These are phyloP conservation scores for pig (Sus scrofa) DNA, from an alignment of 2,113 vertebrate genomes.

Conservation along the genomic window DNA sequence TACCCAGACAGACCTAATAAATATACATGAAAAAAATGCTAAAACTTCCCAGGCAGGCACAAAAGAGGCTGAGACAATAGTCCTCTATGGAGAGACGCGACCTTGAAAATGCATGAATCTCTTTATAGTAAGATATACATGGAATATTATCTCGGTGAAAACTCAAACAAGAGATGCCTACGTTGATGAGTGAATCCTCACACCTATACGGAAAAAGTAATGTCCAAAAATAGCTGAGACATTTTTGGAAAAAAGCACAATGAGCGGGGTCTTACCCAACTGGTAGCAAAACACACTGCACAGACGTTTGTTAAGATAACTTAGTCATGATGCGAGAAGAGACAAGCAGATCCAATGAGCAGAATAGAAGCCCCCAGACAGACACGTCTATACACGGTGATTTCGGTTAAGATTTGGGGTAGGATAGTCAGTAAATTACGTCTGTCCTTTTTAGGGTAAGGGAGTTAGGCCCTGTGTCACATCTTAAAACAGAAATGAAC, in stretches of 20 bases:
- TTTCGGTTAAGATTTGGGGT: not conserved
- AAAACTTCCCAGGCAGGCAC: not conserved
- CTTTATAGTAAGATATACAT: not conserved
- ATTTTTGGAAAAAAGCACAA: not conserved
- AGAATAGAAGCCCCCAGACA: not conserved
- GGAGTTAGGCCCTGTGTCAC: not conserved
- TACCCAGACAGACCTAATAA: not conserved
- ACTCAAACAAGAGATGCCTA: not conserved
- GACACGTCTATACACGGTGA: rapidly evolving
- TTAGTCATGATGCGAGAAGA: not conserved
- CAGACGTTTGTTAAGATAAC: not conserved
- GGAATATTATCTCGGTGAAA: not conserved
- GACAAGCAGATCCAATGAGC: not conserved
- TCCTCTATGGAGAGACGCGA: not conserved
- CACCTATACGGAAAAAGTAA: not conserved
- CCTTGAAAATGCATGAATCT: not conserved
- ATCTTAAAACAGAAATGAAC: not conserved
- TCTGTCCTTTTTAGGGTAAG: not conserved
- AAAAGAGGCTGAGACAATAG: not conserved
- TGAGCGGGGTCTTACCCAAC: not conserved
- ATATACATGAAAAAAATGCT: not conserved
- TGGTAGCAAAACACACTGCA: not conserved
- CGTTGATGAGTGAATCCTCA: not conserved
- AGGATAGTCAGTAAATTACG: rapidly evolving
- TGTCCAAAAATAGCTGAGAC: not conserved